These are phyloP conservation scores for Mus pahari DNA, from an alignment of 2,113 vertebrate genomes.

Conservation along the genomic window DNA sequence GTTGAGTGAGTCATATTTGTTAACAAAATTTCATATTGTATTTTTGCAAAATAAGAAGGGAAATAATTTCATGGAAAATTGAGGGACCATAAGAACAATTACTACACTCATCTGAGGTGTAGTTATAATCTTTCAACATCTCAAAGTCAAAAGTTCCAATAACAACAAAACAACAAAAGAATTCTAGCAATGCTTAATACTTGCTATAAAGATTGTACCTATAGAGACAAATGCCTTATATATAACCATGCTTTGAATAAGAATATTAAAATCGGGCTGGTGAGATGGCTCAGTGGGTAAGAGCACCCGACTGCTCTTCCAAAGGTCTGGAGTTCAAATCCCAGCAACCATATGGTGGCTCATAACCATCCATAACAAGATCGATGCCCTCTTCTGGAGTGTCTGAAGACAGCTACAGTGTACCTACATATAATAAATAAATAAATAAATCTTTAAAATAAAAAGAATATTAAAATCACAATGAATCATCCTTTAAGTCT, in stretches of 20 bases:
- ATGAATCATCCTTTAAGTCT: background rate
- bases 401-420: no score
- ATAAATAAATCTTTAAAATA: no score
- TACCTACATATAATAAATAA: no score
- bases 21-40: background rate
- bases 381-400: no score
- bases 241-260: background rate
- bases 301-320: no score
- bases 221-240: background rate
- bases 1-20: background rate
- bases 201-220: background rate
- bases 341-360: no score
- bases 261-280: no score
- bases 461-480: background rate
- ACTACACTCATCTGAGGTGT: fast-evolving
- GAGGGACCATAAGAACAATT: background rate
- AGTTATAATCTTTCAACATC: background rate
- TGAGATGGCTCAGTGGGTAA: no score
- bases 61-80: background rate
- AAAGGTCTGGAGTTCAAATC: no score
- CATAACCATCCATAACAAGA: no score
- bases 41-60: background rate
- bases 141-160: background rate
- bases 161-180: background rate
- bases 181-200: background rate